Conservation (phyloP, 2,797 vertebrate species). For the Pipistrellus pygmaeus region DNA sequence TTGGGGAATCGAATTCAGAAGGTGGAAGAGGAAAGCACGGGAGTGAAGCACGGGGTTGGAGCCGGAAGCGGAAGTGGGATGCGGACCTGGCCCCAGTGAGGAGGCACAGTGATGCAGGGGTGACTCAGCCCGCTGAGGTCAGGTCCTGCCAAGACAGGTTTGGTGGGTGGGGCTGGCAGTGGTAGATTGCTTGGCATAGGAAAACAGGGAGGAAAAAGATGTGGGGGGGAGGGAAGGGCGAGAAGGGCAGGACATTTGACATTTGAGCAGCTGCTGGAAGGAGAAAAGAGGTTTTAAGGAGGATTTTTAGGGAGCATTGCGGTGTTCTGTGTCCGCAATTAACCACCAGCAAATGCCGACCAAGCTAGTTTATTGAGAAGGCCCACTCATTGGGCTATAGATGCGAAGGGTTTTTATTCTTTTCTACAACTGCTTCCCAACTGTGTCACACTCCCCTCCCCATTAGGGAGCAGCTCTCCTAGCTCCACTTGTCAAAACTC, state of each 20-base stretch:
- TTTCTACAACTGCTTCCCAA: not conserved
- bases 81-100: not conserved
- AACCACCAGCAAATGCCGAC: not conserved
- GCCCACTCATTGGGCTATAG: not conserved
- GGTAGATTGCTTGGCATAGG: conserved; percentile 11
- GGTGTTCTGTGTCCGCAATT: not conserved
- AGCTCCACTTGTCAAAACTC: not conserved
- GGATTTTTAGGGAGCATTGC: not conserved
- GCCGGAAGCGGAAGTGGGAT: conserved; percentile 65
- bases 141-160: conserved; percentile 69
- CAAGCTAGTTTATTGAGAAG: not conserved
- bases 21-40: not conserved
- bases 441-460: not conserved
- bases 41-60: not conserved
- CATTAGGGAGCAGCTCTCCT: not conserved
- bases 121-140: conserved; percentile 78
- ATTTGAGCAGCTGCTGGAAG: not conserved
- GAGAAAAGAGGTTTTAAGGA: not conserved
- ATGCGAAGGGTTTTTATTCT: not conserved
- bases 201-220: not conserved
- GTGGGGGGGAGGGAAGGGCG: not conserved
- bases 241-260: not conserved
- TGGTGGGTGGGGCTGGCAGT: conserved; percentile 50
- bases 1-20: not conserved
- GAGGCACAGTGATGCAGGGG: conserved; percentile 49